Base-by-base conservation (phyloP, 1,140 invertebrate genomes). In the Bombus picipes region DNA sequence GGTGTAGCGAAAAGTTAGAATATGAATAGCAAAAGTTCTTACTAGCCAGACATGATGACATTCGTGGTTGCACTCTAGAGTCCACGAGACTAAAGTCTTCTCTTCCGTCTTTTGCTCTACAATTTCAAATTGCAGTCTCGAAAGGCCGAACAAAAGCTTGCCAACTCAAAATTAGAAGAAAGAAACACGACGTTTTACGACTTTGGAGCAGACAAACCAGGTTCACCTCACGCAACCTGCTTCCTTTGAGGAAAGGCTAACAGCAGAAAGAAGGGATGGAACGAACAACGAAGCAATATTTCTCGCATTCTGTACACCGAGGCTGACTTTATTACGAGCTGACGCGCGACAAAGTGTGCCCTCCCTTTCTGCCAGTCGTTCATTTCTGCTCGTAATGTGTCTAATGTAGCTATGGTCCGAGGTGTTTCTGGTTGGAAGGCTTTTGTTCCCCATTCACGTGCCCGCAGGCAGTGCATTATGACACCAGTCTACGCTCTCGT, bases 341-440 rank as follows among this genome's bases (percentile, higher is more conserved):
- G 59, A 34, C 78, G 83, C 57, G 59, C 86, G 81, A 86, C 83
- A 74, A 89, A 89, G 85, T 77, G 84, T 47, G 3, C 53, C 53
- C 22, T 5, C 22, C 22, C 65, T 32, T 62, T 37, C 66, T 59
- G 74, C 59, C 75, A 79, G 77, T 71, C 85, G 88, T 89, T 89
- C 85, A 68, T 89, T 83, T 81, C 88, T 81, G 88, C 80, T 89
- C 88, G 43, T 89, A 89, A 89, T 89, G 82, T 71, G 88, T 81
- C 88, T 89, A 88, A 89, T 89, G 88, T 71, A 79, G 72, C 81
- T 68, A 74, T 62, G 80, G 80, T 87, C 76, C 88, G 88, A 87
- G 85, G 75, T 77, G 89, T 81, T 89, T 74, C 82, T 74, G 80
- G 57, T 37, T 34, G 84, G 68, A 62, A 89, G 59, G 66, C 88